A percentile compares a stretch with the other conserved stretches of the same genome.
Conservation (phyloP, 2,888 invertebrate genomes). For the Prosopocoilus inquinatus region DNA sequence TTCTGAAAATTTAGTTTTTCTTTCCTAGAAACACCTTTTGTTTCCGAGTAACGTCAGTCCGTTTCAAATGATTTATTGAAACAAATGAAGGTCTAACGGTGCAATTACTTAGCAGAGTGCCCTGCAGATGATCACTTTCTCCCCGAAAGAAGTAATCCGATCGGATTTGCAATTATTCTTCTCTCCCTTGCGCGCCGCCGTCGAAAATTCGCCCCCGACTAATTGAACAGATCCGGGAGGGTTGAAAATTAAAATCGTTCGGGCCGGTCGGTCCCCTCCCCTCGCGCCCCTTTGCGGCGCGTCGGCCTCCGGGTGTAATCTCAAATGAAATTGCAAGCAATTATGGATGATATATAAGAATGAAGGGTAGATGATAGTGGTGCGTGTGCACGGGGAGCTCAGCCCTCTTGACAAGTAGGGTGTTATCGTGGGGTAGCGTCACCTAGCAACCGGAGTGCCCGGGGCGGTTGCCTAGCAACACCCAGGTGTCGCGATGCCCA, state of each 20-base stretch:
- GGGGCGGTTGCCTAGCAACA: constrained; percentile 47
- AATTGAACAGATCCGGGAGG: not conserved
- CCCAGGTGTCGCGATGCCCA: constrained; percentile 51
- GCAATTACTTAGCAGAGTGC: too few relatives aligned
- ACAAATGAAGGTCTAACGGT: too few relatives aligned
- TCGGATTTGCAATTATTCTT: too few relatives aligned
- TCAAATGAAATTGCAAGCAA: constrained; percentile 2
- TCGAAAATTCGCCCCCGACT: not conserved
- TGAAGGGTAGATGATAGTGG: not conserved
- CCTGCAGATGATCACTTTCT: too few relatives aligned
- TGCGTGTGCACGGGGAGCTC: not conserved
- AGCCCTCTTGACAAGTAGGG: not conserved
- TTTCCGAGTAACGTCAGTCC: too few relatives aligned
- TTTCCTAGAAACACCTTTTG: too few relatives aligned
- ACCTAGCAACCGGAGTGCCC: constrained; percentile 34
- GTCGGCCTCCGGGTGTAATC: not conserved
- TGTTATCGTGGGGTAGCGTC: constrained; percentile 17
- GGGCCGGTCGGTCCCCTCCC: too few relatives aligned
- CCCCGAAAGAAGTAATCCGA: too few relatives aligned
- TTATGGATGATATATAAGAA: constrained; percentile 2
- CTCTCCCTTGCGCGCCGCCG: too few relatives aligned
- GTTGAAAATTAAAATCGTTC: too few relatives aligned
- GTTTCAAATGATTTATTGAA: too few relatives aligned
- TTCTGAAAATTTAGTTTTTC: too few relatives aligned
- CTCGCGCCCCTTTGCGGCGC: not conserved